Evolutionary conservation across 2,888 invertebrate genomes (phyloP).

Genomic region (Pammene fasciana): DNA sequence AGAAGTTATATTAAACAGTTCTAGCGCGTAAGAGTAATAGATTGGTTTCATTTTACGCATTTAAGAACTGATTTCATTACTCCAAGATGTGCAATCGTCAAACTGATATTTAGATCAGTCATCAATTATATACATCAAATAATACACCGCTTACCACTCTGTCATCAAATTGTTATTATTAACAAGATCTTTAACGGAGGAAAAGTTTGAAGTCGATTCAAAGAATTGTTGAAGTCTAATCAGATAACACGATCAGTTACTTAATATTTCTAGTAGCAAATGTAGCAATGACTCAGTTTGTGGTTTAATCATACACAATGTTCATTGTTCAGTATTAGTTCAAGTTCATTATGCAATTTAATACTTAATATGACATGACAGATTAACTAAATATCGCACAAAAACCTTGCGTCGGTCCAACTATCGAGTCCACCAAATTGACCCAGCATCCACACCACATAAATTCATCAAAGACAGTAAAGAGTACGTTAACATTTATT

Average conservation of each 20-base stretch:
- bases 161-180: too few relatives aligned
- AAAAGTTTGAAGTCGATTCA: neutral
- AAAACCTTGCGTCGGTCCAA: neutral
- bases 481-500: conserved; percentile 34
- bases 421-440: neutral
- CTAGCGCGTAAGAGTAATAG: too few relatives aligned
- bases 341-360: neutral
- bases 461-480: conserved; percentile 35
- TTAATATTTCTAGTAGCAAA: conserved; percentile 7
- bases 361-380: neutral
- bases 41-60: too few relatives aligned
- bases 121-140: too few relatives aligned
- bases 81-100: too few relatives aligned
- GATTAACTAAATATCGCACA: neutral
- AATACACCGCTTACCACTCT: too few relatives aligned
- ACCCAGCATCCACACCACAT: conserved; percentile 15
- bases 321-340: neutral
- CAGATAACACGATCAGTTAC: conserved; percentile 20
- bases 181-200: neutral
- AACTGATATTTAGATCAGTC: too few relatives aligned
- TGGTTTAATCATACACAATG: neutral
- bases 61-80: too few relatives aligned
- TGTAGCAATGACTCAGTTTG: too few relatives aligned
- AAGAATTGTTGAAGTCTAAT: neutral
- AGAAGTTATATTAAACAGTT: too few relatives aligned